A percentile compares a stretch with the other conserved stretches of the same genome.
phyloP scores from a whole-genome alignment of 2,888 invertebrate genomes.

The Pheosia gnoma region DNA sequence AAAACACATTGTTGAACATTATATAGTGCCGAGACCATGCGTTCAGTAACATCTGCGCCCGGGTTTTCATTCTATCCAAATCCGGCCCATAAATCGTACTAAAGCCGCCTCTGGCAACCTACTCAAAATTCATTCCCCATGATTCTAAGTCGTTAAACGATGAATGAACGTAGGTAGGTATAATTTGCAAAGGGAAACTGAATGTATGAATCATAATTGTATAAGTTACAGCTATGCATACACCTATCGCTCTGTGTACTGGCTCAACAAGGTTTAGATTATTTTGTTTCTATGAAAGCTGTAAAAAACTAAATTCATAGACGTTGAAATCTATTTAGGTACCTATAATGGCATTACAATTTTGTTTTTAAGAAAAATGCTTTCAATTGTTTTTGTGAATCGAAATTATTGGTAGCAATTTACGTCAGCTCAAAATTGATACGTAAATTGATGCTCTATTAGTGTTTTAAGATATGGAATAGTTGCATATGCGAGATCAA shows the following conservation, averaged over 20 bases:
- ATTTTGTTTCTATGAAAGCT: neutral
- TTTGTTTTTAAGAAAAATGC: no score
- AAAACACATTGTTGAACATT: no score
- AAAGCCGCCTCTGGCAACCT: constrained; percentile 10
- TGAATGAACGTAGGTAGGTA: constrained; percentile 12
- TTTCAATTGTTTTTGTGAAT: no score
- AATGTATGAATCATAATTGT: constrained; percentile 11
- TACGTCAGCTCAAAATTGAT: no score
- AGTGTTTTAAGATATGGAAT: no score
- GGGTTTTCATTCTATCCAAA: neutral
- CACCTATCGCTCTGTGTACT: constrained; percentile 10
- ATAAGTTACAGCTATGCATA: constrained; percentile 2
- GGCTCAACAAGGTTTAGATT: neutral
- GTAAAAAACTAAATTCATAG: no score
- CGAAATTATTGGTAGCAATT: no score
- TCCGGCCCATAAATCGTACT: neutral
- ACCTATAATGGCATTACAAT: no score
- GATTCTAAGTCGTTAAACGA: constrained; percentile 8
- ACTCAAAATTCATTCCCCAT: constrained; percentile 10
- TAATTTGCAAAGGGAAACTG: constrained; percentile 14
- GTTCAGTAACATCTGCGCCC: neutral
- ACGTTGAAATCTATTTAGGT: no score
- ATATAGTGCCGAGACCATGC: no score
- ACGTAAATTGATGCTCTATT: no score
- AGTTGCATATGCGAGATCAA: no score